phyloP scores from a whole-genome alignment of 2,113 vertebrate species.

The Rhynchomys soricoides region DNA sequence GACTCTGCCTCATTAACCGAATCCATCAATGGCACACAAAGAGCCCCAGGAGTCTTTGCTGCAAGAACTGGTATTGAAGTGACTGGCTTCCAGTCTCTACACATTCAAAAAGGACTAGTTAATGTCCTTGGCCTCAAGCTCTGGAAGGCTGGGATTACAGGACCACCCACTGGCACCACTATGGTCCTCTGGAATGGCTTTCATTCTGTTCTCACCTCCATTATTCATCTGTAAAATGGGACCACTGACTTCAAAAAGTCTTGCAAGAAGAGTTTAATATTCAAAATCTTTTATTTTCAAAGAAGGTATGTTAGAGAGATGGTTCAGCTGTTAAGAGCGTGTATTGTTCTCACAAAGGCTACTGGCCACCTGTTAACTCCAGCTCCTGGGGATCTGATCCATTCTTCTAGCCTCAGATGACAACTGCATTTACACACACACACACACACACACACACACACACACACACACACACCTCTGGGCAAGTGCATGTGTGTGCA shows the following conservation, averaged over 20 bases:
- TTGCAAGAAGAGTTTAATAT: not conserved
- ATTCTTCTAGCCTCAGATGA: not conserved
- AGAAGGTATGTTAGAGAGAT: not conserved
- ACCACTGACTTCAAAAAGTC: not conserved
- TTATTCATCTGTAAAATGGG: constrained; percentile 16
- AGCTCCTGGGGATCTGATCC: not conserved
- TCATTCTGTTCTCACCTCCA: constrained; percentile 27
- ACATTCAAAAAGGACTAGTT: not conserved
- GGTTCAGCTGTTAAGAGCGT: not conserved
- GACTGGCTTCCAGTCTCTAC: not conserved
- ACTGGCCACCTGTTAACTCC: not conserved
- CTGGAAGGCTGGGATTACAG: not conserved
- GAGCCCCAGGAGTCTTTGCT: not conserved
- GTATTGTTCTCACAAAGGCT: not conserved
- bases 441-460: not conserved
- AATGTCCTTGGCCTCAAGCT: not conserved
- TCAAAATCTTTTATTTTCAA: not conserved
- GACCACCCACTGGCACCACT: no score
- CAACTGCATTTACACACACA: not conserved
- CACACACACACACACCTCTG: not conserved
- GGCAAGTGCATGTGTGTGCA: not conserved
- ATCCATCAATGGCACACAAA: not conserved
- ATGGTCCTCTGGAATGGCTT: not conserved
- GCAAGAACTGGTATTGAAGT: not conserved
- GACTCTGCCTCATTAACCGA: not conserved